Conservation (phyloP, 2,797 vertebrate species). For the Eidolon dupreanum region DNA sequence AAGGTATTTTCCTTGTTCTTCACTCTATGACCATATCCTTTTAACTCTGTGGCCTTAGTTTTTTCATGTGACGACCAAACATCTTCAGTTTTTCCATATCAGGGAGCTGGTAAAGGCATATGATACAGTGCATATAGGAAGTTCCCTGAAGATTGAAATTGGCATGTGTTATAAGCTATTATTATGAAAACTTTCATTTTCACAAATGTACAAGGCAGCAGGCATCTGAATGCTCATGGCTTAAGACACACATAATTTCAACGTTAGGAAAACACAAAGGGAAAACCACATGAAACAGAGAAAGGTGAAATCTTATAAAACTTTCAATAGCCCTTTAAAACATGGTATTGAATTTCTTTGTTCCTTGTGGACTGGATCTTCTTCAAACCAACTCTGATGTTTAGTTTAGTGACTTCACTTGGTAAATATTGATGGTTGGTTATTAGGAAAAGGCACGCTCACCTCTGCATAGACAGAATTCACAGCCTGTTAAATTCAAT, state of each 20-base stretch:
- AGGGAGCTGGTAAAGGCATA: background rate
- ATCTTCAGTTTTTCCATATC: background rate
- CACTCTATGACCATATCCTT: background rate
- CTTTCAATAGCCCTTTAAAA: slow-evolving; percentile 79
- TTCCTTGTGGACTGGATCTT: slow-evolving; percentile 63
- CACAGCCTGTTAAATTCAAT: slow-evolving; percentile 47
- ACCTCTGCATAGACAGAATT: background rate
- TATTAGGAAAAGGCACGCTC: background rate
- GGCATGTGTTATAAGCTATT: background rate
- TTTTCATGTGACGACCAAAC: background rate
- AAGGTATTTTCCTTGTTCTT: background rate
- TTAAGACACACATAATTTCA: slow-evolving; percentile 7
- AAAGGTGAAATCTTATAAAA: slow-evolving; percentile 79
- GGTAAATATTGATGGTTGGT: slow-evolving; percentile 76
- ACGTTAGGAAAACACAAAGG: slow-evolving; percentile 59
- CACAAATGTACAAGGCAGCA: background rate
- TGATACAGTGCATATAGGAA: background rate
- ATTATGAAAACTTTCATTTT: slow-evolving; percentile 36
- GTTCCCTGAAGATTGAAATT: background rate
- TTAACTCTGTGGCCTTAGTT: background rate
- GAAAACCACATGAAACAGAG: slow-evolving; percentile 63
- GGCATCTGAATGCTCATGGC: background rate
- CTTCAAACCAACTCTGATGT: slow-evolving; percentile 73
- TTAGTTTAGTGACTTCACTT: slow-evolving; percentile 78
- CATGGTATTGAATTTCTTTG: slow-evolving; percentile 24